Evolutionary conservation across 1,140 invertebrate genomes (phyloP), one percentile per base, ranked within the genome.

Genomic region (Bactericera cockerelli): DNA sequence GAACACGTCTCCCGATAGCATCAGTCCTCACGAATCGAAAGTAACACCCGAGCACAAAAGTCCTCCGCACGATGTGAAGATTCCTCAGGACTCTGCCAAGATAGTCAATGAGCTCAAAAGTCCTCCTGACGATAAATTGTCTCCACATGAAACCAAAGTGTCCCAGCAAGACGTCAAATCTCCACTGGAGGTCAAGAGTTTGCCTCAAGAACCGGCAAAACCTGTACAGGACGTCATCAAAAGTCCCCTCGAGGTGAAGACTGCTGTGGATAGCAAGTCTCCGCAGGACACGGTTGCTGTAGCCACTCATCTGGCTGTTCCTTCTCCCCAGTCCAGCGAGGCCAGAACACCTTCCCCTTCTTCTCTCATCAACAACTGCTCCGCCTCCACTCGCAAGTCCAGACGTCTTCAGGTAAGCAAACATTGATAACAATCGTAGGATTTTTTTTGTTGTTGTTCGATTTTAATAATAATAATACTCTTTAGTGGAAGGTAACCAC

Each of bases 341-440:
- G 57, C 55, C 0, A 26, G 55, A 13, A 33, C 56, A 19, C 49
- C 28, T 24, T 36, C 25, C 16, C 59, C 53, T 33, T 60, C 28
- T 13, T 13, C 28, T 31, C 28, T 31, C 4, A 31, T 4, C 13
- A 31, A 31, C 13, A n/a, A 64, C 69, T 31, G 69, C 71, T 21
- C 72, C 70, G 8, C 74, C 1, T 84, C 84, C 61, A 85, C 83
- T 1, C 71, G 87, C 31, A 92, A 91, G 70, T 90, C 87, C 1
- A 78, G 84, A 58, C 74, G 88, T 62, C 67, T 89, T 22, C 82
- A 68, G 63, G 66, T 67, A 42, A 61, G 59, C 58, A 33, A 25
- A 33, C 25, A 28, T 56, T 25, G n/a, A n/a, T n/a, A n/a, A n/a
- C n/a, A n/a, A n/a, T n/a, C n/a, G n/a, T n/a, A n/a, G n/a, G n/a